Percentiles rank a stretch among this genome's conserved stretches.
phyloP scores from a whole-genome alignment of 1,140 invertebrate species.

The Lerema accius region DNA sequence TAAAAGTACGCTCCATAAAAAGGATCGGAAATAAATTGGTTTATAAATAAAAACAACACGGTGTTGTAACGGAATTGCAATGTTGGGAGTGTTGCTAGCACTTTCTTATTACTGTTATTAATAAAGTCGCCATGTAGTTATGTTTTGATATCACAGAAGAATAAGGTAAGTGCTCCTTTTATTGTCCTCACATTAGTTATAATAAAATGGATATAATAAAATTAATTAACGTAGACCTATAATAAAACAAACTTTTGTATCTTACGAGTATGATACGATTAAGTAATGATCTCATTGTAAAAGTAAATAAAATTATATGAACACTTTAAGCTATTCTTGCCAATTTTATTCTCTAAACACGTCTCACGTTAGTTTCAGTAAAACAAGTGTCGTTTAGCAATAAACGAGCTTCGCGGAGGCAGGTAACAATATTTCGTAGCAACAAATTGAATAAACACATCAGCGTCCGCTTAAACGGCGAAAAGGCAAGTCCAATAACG shows the following conservation, averaged over 20 bases:
- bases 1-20: not conserved
- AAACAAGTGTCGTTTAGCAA: slow-evolving; percentile 51
- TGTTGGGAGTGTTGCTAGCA: not conserved
- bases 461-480: slow-evolving; percentile 71
- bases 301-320: no score
- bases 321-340: no score
- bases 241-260: no score
- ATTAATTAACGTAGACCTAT: no score
- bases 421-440: slow-evolving; percentile 74
- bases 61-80: not conserved
- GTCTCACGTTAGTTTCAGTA: slow-evolving; percentile 21
- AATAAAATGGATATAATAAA: no score
- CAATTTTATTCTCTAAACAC: slow-evolving; percentile 7
- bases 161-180: no score
- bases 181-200: no score
- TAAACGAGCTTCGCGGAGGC: slow-evolving; percentile 58
- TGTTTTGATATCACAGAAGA: no score
- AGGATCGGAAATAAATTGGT: slow-evolving; percentile 1
- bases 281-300: no score
- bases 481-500: slow-evolving; percentile 77
- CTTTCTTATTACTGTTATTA: no score
- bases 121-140: no score
- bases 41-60: not conserved
- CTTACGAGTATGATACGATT: no score
- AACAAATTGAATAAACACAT: slow-evolving; percentile 80